Evolutionary conservation across 2,888 invertebrate genomes (phyloP), one percentile per base, ranked within the genome.

Genomic region (Mimachlamys varia): DNA sequence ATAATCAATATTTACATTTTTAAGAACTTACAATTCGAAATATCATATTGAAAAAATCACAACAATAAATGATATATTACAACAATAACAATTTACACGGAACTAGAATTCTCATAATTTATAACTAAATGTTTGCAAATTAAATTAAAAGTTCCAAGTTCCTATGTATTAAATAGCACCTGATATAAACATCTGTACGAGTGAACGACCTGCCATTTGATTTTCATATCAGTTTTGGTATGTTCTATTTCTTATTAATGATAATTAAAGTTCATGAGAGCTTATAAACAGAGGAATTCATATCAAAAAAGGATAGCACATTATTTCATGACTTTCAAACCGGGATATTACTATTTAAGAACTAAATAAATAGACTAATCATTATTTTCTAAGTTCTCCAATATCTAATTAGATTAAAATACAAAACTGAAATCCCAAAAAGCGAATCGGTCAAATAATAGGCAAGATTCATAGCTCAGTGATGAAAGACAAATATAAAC

Each of bases 401-500:
- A 58, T n/a, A 1, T 76, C 76, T 76, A 27, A 76, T 33, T 76
- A 76, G 33, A 0, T 7, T 22, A 76, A 76, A 76, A 12, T 58
- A 19, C 58, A 58, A 19, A 58, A 58, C n/a, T 58, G 19, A 53
- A 58, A 76, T 76, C 10, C 12, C 17, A 33, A 1, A 76, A 76
- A 33, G 13, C 7, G 2, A 76, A 15, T 76, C 76, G 76, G 76
- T 76, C 76, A 33, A 76, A 76, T 58, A n/a, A 58, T 33, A 76
- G 76, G 76, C 76, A 76, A 76, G 33, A 76, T 76, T 27, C 76
- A 76, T 7, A 33, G 33, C 33, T 76, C 13, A 3, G 12, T 76
- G 76, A 76, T 76, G 76, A 76, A 76, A 76, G 76, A 76, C 76
- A 33, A 58, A 76, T 76, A 76, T 76, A 76, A 76, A 76, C 33